phyloP scores from a whole-genome alignment of 2,113 vertebrate genomes.

The Panthera tigris region DNA sequence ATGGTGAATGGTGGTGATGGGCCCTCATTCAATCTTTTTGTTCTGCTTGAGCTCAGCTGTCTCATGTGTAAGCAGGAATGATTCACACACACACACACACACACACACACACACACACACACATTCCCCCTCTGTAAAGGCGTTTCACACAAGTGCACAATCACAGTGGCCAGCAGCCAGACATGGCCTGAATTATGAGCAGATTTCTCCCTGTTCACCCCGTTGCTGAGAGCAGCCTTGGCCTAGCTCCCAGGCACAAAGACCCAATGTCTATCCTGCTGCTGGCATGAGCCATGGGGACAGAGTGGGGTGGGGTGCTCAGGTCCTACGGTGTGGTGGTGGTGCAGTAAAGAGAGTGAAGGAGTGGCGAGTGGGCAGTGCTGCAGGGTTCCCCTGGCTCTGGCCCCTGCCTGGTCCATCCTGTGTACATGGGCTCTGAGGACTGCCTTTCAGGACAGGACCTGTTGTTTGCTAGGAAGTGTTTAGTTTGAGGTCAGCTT shows the following conservation, averaged over 20 bases:
- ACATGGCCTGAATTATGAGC: neutral
- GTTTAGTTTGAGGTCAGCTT: neutral
- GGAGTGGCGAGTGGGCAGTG: rapidly evolving
- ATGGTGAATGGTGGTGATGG: neutral
- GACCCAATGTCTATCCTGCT: neutral
- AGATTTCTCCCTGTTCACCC: neutral
- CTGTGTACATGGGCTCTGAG: too few relatives aligned
- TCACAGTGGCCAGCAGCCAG: neutral
- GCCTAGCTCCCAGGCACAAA: neutral
- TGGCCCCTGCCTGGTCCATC: too few relatives aligned
- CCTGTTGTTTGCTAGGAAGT: neutral
- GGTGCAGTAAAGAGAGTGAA: neutral
- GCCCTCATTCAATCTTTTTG: neutral
- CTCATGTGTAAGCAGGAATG: neutral
- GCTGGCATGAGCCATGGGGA: too few relatives aligned
- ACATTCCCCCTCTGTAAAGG: neutral
- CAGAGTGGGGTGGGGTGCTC: neutral
- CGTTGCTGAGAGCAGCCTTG: neutral
- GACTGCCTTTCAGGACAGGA: neutral
- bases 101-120: neutral
- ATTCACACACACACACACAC: constrained; percentile 6
- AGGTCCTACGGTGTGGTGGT: neutral
- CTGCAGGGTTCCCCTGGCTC: neutral
- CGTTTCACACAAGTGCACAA: neutral
- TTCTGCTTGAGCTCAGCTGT: neutral